These are phyloP conservation scores for Aplysina aerophoba DNA, from an alignment of 37 sponge, comb jelly and placozoan species.

Conservation along the genomic window DNA sequence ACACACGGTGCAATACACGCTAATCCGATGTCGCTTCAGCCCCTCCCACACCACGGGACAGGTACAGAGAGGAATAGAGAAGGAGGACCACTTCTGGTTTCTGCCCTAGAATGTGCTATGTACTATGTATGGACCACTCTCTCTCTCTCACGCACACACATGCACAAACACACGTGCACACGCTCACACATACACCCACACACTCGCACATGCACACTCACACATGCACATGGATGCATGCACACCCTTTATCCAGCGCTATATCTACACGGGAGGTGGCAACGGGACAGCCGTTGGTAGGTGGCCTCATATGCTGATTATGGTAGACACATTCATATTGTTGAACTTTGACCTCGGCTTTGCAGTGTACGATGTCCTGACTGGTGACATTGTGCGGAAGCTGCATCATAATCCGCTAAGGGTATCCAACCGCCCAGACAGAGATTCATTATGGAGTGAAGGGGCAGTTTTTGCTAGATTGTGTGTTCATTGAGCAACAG, in stretches of 20 bases:
- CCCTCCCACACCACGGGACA: slow-evolving; percentile 81
- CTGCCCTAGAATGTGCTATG: neutral
- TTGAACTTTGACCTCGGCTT: neutral
- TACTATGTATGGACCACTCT: neutral
- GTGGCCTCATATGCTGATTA: neutral
- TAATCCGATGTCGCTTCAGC: slow-evolving; percentile 87
- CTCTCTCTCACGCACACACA: no score
- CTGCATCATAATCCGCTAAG: slow-evolving; percentile 23
- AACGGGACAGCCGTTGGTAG: slow-evolving; percentile 65
- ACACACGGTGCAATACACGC: slow-evolving; percentile 78
- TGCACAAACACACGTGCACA: no score
- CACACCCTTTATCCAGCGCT: slow-evolving; percentile 57
- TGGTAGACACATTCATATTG: neutral
- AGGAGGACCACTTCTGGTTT: no score
- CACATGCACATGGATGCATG: neutral
- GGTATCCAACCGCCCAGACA: slow-evolving; percentile 30
- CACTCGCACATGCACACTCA: no score
- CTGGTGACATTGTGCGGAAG: slow-evolving; percentile 64
- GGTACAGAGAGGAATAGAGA: no score
- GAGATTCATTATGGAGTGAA: neutral
- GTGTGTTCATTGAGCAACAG: neutral
- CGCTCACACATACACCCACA: no score
- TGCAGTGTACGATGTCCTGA: slow-evolving; percentile 82
- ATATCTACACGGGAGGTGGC: slow-evolving; percentile 78
- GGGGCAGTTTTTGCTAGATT: no score